Base-by-base conservation (phyloP, 2,113 vertebrate species). In the Hemibagrus wyckioides region DNA sequence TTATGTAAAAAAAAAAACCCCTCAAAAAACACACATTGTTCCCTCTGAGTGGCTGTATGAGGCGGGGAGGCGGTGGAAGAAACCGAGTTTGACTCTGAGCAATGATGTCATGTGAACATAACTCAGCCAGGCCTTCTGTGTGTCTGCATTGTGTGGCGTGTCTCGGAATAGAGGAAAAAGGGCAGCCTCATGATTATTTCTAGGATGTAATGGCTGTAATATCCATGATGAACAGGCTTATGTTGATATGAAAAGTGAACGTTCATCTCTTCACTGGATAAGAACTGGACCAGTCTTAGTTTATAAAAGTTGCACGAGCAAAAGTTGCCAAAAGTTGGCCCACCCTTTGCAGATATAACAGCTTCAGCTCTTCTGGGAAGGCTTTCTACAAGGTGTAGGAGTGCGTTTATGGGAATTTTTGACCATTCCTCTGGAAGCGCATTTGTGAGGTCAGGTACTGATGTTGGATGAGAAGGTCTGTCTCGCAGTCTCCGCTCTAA, bases 51-150 rank as follows among this genome's bases (percentile, higher is more conserved):
- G 69, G 80, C 44, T 36, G 69, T 63, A 75, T 33, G 52, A 61
- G 41, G 57, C 44, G 33, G 54, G 28, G 61, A 67, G 44, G 52
- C 15, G 25, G 15, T 63, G 69, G 82, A 67, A 48, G 79, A 69
- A 63, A 21, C 4, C 2, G 30, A 67, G 67, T 52, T 83, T 85
- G 71, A 75, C 56, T 79, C 19, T 0, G 10, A 39, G 30, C 81
- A 57, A 4, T 91, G 90, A 91, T 89, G 89, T 92, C 91, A 91
- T 90, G 85, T 87, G 85, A 88, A 86, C 75, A 41, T n/a, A 63
- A 21, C 50, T 82, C 44, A 52, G 57, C 21, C 6, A 89, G 57
- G 44, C 41, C 21, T 56, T 61, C 13, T 67, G 77, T 71, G 39
- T 59, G 59, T 85, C 50, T 33, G 71, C 83, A 80, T 91, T 87